A percentile compares a stretch with the other conserved stretches of the same genome.
These are phyloP conservation scores for Microcebus murinus DNA, from an alignment of 2,113 vertebrate genomes.

Conservation along the genomic window DNA sequence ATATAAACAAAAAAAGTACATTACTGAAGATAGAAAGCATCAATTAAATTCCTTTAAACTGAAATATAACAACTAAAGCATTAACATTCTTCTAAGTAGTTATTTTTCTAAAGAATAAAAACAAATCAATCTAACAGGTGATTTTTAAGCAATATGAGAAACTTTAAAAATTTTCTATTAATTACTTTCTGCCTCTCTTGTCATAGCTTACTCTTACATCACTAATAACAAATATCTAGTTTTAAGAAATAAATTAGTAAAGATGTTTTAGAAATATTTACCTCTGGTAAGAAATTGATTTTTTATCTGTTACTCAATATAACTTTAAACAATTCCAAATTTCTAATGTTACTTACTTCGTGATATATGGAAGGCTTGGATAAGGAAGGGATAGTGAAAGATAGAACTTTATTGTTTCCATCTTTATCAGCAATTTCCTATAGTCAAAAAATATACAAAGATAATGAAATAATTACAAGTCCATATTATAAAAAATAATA, in stretches of 20 bases:
- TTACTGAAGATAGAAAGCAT: neutral
- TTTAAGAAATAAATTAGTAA: constrained; percentile 58
- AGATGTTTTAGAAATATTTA: constrained; percentile 50
- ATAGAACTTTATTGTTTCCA: constrained; percentile 97
- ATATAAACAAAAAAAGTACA: constrained; percentile 49
- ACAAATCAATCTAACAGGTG: neutral
- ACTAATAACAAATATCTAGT: constrained; percentile 22
- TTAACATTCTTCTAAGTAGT: constrained; percentile 51
- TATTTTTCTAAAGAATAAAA: constrained; percentile 55
- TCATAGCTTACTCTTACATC: constrained; percentile 5
- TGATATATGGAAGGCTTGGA: constrained; percentile 99
- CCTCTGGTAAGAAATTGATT: constrained; percentile 34
- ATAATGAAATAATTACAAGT: constrained; percentile 49
- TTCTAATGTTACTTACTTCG: constrained; percentile 89
- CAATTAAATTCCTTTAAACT: neutral
- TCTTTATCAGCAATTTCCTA: constrained; percentile 99
- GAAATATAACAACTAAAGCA: constrained; percentile 38
- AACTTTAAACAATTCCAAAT: constrained; percentile 62
- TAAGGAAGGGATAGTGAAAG: constrained; percentile 97
- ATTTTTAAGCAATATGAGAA: neutral
- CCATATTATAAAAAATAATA: constrained; percentile 6
- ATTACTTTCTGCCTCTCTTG: constrained; percentile 13
- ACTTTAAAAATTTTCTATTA: constrained; percentile 21
- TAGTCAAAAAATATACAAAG: constrained; percentile 64
- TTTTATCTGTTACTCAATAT: constrained; percentile 56